Percentiles rank a stretch among this genome's conserved stretches.
phyloP scores from a whole-genome alignment of 1,140 invertebrate species.

The Whitmania pigra region DNA sequence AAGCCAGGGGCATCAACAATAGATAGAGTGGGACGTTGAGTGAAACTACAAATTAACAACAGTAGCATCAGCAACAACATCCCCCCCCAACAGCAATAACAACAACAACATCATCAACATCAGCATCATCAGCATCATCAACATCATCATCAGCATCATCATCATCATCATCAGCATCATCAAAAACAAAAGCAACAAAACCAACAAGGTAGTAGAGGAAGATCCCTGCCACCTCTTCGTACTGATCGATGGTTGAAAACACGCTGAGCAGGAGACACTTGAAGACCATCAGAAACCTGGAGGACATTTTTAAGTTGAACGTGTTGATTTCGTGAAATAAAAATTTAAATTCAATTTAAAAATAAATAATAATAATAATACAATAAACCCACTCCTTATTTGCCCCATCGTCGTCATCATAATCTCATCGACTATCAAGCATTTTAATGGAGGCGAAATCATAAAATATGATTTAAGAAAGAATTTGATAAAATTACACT shows the following conservation, averaged over 20 bases:
- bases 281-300: slow-evolving; percentile 56
- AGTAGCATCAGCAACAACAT: neutral
- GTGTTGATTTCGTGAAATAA: neutral
- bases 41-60: neutral
- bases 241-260: slow-evolving; percentile 47
- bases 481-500: too few relatives aligned
- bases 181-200: slow-evolving; percentile 6
- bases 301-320: neutral
- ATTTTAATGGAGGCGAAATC: too few relatives aligned
- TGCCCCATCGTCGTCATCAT: too few relatives aligned
- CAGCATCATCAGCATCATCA: neutral
- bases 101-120: slow-evolving; percentile 30
- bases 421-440: too few relatives aligned
- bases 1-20: neutral
- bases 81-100: neutral
- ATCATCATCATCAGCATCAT: neutral
- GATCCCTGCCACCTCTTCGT: slow-evolving; percentile 13
- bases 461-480: too few relatives aligned
- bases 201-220: slow-evolving; percentile 35
- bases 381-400: too few relatives aligned
- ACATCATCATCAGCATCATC: neutral
- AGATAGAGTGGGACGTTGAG: neutral
- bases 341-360: too few relatives aligned
- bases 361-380: too few relatives aligned
- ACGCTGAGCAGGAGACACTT: slow-evolving; percentile 67